Conservation (phyloP, 2,888 invertebrate genomes). For the Osedax fenrisi region DNA sequence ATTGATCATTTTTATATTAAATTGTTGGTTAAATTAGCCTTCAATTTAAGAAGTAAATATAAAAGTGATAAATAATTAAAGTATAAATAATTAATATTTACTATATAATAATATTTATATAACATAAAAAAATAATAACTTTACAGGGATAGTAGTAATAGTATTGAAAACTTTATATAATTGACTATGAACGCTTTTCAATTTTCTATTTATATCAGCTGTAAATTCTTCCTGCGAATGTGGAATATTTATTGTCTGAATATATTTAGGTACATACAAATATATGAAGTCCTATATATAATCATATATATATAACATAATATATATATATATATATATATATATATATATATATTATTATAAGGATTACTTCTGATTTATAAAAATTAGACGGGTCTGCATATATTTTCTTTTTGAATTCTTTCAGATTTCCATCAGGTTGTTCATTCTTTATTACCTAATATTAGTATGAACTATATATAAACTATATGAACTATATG, state of each 20-base stretch:
- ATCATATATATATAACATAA: not conserved
- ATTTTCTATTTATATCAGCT: not conserved
- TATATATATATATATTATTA: not conserved
- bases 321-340: not conserved
- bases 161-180: not conserved
- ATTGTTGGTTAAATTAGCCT: too few species aligned
- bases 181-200: not conserved
- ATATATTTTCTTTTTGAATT: not conserved
- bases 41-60: too few species aligned
- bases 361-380: not conserved
- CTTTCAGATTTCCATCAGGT: not conserved
- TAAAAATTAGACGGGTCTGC: not conserved
- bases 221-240: not conserved
- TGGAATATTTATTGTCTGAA: not conserved
- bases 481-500: too few species aligned
- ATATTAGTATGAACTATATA: too few species aligned
- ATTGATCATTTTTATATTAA: too few species aligned
- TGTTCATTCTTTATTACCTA: not conserved
- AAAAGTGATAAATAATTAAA: too few species aligned
- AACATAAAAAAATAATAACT: too few species aligned
- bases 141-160: too few species aligned
- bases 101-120: too few species aligned
- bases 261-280: too few species aligned
- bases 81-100: too few species aligned
- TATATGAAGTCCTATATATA: too few species aligned